A percentile compares a stretch with the other conserved stretches of the same genome.
These are phyloP conservation scores for Serinus canaria DNA, from an alignment of 2,113 vertebrate genomes.

Conservation along the genomic window DNA sequence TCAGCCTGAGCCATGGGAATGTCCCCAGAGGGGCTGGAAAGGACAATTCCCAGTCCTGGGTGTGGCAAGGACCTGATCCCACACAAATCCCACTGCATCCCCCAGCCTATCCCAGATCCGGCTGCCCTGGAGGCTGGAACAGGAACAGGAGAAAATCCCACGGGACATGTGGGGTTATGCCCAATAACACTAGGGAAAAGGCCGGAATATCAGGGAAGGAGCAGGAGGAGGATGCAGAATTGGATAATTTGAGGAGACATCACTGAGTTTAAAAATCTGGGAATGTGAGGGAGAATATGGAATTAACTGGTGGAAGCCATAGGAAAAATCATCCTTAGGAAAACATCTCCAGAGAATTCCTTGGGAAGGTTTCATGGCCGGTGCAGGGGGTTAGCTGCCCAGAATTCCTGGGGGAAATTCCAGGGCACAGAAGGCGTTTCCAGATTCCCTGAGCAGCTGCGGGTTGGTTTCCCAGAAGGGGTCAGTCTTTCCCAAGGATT, in stretches of 20 bases:
- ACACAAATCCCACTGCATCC: neutral
- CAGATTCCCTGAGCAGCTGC: neutral
- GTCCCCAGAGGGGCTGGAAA: neutral
- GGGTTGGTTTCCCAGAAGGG: slow-evolving; percentile 21
- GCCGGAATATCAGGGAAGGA: neutral
- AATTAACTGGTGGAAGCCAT: neutral
- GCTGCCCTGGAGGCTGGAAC: neutral
- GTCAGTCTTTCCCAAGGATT: slow-evolving; percentile 50
- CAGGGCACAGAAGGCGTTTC: neutral
- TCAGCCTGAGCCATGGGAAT: neutral
- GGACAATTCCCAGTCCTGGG: neutral
- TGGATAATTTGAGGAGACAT: neutral
- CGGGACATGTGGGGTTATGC: neutral
- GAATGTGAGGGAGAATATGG: neutral
- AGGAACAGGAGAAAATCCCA: neutral
- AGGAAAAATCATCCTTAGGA: neutral
- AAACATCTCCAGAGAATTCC: neutral
- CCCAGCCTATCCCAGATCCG: neutral
- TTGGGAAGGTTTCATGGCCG: neutral
- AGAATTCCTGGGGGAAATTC: neutral
- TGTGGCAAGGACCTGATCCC: neutral
- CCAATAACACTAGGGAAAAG: neutral
- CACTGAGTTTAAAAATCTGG: neutral
- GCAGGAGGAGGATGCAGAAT: neutral
- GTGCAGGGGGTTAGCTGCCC: neutral